Evolutionary conservation across 2,888 invertebrate species (phyloP), one percentile per base, ranked within the genome.

Genomic region (Zootermopsis nevadensis): DNA sequence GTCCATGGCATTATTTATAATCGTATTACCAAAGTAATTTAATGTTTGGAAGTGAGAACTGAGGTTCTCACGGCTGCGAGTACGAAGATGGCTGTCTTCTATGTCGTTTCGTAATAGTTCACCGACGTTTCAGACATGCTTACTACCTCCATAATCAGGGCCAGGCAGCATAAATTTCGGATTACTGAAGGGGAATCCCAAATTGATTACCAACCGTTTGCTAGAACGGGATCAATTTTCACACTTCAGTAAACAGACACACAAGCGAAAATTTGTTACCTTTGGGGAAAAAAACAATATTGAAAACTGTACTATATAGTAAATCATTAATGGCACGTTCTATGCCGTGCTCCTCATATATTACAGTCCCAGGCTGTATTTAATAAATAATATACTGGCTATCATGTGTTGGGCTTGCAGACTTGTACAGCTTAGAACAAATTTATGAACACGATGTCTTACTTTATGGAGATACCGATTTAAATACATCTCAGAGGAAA

Each of bases 221-320:
- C 33, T 33, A 38, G n/a, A 74, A 74, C 74, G 38, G 74, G 74
- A 38, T 1, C 42, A 19, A 38, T 74, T 74, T 38, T 42, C 74
- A 74, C 74, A 42, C 33, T 27, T 27, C 74, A 74, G n/a, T 42
- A 42, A 74, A 22, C n/a, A 74, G 38, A 22, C 38, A 72, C 72
- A 72, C 72, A 72, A 72, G 72, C 74, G 74, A 74, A 35, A 74
- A 74, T 42, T 74, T 74, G 38, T 74, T 38, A 42, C 74, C n/a
- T 4, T 74, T 74, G 38, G 8, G n/a, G 38, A 69, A 38, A 2
- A 38, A 27, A 38, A 74, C 42, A n/a, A n/a, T n/a, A n/a, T 22
- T 38, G 42, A 35, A 42, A 42, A 27, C 19, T 33, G 1, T 74
- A 35, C 38, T 24, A 0, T 27, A 0, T 24, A 24, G 38, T 74